Conservation (phyloP, 2,888 invertebrate genomes). For the Xestia xanthographa region DNA sequence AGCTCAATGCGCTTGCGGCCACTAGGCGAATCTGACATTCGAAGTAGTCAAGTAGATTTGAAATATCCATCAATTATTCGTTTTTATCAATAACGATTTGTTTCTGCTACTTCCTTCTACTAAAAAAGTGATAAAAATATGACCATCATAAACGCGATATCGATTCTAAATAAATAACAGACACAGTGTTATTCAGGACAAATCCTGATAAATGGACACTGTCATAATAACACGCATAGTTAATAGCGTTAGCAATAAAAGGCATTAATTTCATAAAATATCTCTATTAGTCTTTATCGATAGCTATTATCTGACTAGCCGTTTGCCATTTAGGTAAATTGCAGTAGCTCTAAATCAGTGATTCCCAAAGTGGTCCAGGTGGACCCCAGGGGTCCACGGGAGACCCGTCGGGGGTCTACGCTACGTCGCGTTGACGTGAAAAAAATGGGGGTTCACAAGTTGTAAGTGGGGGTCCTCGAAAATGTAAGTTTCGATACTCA, state of each 20-base stretch:
- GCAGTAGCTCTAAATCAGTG: neutral
- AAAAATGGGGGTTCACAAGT: too few species aligned
- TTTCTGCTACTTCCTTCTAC: neutral
- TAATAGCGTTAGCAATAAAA: conserved; percentile 20
- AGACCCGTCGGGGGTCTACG: too few species aligned
- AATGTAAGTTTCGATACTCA: too few species aligned
- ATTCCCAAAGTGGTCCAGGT: too few species aligned
- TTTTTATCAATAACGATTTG: neutral
- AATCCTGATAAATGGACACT: conserved; percentile 23
- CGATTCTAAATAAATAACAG: conserved; percentile 9
- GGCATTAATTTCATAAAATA: conserved; percentile 19
- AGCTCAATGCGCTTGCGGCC: neutral
- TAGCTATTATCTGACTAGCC: neutral
- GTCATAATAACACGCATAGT: conserved; percentile 30
- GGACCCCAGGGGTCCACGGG: too few species aligned
- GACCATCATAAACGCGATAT: neutral
- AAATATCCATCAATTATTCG: neutral
- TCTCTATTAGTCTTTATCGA: neutral
- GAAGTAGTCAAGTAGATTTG: neutral
- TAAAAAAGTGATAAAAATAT: neutral
- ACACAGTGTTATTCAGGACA: neutral
- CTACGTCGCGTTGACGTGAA: too few species aligned
- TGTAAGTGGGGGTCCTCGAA: too few species aligned
- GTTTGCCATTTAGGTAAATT: neutral
- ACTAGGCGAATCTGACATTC: neutral